phyloP scores from a whole-genome alignment of 2,888 invertebrate species.

The Papilio elwesi region DNA sequence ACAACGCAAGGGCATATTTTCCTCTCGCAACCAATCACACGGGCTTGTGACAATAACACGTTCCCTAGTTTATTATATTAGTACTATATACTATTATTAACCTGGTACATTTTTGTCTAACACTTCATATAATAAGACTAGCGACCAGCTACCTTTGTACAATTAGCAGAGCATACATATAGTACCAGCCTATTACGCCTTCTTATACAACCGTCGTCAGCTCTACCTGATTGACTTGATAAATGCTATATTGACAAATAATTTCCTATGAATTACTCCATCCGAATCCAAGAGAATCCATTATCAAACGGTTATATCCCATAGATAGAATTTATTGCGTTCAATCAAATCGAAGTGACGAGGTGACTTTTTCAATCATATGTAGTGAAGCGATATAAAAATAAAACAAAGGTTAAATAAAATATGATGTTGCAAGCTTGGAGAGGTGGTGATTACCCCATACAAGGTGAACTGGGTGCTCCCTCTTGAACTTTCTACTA shows the following conservation, averaged over 20 bases:
- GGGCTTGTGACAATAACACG: background rate
- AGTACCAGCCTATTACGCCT: too few relatives aligned
- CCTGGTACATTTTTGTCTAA: background rate
- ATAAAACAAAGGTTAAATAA: background rate
- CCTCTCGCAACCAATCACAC: background rate
- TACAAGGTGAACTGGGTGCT: background rate
- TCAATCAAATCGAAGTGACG: background rate
- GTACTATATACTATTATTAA: too few relatives aligned
- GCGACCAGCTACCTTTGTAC: background rate
- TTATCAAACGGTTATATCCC: too few relatives aligned
- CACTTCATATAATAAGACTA: too few relatives aligned
- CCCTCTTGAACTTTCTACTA: background rate
- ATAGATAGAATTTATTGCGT: background rate
- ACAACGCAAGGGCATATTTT: background rate
- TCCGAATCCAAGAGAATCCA: too few relatives aligned
- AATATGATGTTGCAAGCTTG: constrained; percentile 1
- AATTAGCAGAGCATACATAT: background rate
- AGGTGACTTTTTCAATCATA: background rate
- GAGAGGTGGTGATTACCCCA: background rate
- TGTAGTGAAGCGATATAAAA: background rate
- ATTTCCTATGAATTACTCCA: background rate
- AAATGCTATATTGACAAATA: too few relatives aligned
- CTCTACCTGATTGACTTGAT: background rate
- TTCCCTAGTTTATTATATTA: too few relatives aligned
- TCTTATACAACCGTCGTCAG: too few relatives aligned